Percentiles rank a stretch among this genome's conserved stretches.
Evolutionary conservation across 2,113 vertebrate genomes (phyloP).

Genomic region (Circaetus gallicus): DNA sequence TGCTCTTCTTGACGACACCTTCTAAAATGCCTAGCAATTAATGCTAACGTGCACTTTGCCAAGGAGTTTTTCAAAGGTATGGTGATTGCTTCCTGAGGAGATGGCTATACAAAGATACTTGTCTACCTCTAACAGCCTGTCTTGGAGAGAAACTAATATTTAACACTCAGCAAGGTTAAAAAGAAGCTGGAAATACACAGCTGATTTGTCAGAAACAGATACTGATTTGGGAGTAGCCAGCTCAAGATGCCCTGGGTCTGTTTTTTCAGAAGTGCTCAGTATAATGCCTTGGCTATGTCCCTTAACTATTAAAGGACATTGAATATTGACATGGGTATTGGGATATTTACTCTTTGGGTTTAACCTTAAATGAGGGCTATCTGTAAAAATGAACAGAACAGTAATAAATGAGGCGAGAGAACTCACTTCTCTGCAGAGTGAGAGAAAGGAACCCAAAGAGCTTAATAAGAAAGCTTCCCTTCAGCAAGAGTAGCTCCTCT

Average conservation of each 20-base stretch:
- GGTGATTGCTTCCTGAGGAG: not conserved
- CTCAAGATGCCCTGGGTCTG: not conserved
- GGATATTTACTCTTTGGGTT: not conserved
- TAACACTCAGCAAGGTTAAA: not conserved
- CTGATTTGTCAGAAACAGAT: not conserved
- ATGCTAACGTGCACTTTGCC: not conserved
- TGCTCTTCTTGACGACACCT: not conserved
- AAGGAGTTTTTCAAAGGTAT: not conserved
- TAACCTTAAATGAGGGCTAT: not conserved
- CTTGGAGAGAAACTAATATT: not conserved
- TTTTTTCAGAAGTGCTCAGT: not conserved
- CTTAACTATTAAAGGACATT: not conserved
- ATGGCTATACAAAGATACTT: not conserved
- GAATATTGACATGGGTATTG: not conserved
- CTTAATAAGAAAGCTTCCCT: not conserved
- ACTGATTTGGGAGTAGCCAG: not conserved
- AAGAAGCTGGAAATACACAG: not conserved
- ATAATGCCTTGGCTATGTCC: not conserved
- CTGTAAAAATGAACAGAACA: not conserved
- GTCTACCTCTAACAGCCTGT: not conserved
- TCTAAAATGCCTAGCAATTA: not conserved
- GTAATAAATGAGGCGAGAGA: not conserved
- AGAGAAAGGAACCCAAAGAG: not conserved
- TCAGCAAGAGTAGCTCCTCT: not conserved
- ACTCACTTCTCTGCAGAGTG: not conserved